These are phyloP conservation scores for Pseudotriccus pelzelni DNA, from an alignment of 2,797 vertebrate species.

Conservation along the genomic window DNA sequence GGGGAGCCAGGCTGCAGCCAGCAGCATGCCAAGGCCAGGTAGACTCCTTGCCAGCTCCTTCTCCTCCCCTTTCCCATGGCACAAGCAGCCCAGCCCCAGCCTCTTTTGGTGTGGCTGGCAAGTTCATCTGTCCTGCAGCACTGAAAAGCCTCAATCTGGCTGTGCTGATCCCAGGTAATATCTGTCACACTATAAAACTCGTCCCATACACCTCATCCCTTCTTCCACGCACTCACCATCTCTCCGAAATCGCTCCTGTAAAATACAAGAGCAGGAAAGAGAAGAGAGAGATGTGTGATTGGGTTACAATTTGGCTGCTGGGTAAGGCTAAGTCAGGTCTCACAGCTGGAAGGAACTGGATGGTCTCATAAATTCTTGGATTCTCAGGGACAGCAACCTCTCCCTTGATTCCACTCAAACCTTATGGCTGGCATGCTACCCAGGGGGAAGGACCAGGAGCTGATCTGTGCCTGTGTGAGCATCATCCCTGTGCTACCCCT, in stretches of 20 bases:
- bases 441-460: not conserved
- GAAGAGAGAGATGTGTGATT: not conserved
- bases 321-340: not conserved
- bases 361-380: not conserved
- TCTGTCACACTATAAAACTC: not conserved
- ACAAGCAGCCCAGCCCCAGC: not conserved
- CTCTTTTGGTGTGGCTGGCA: not conserved
- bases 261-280: not conserved
- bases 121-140: not conserved
- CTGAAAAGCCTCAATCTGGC: not conserved
- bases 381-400: not conserved
- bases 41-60: not conserved
- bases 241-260: not conserved
- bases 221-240: not conserved
- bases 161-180: not conserved
- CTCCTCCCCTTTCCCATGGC: not conserved
- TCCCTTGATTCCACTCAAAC: not conserved
- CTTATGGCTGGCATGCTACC: not conserved
- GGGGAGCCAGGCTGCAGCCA: not conserved
- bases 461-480: not conserved
- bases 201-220: not conserved
- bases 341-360: not conserved
- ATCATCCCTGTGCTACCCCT: not conserved
- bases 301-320: not conserved
- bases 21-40: not conserved